These are phyloP conservation scores for Acanthosepion pharaonis DNA, from an alignment of 2,888 invertebrate genomes.

Conservation along the genomic window DNA sequence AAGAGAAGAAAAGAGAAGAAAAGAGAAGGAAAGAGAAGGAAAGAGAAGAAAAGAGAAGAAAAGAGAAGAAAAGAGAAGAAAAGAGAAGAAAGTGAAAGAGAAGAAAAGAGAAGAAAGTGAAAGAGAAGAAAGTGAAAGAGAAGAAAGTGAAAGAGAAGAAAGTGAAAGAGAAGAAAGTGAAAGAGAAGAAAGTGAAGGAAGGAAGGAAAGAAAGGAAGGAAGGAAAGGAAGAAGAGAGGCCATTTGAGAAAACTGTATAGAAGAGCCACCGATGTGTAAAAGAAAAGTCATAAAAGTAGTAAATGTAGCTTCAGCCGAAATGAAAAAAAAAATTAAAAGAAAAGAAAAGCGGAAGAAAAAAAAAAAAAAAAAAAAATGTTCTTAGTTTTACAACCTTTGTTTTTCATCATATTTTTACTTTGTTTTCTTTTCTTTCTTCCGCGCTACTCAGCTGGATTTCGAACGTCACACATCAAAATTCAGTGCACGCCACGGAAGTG, in stretches of 20 bases:
- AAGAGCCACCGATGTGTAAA: not conserved
- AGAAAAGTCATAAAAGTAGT: not conserved
- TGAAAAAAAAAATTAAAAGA: not conserved
- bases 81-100: not conserved
- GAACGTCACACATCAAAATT: not conserved
- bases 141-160: not conserved
- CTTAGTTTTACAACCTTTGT: not conserved
- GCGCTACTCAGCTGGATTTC: not conserved
- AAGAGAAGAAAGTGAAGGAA: not conserved
- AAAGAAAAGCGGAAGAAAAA: not conserved
- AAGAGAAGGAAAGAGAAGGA: not conserved
- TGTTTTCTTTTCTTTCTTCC: not conserved
- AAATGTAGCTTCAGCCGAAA: not conserved
- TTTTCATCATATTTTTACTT: not conserved
- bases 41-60: not conserved
- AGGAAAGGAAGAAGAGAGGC: not conserved
- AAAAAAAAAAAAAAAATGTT: not conserved
- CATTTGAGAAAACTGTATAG: not conserved
- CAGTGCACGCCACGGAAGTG: not conserved
- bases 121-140: not conserved
- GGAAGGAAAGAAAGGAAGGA: not conserved
- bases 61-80: not conserved
- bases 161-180: no score
- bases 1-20: not conserved
- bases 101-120: not conserved